Base-by-base conservation (phyloP, 2,797 vertebrate species). In the Phataginus tricuspis region DNA sequence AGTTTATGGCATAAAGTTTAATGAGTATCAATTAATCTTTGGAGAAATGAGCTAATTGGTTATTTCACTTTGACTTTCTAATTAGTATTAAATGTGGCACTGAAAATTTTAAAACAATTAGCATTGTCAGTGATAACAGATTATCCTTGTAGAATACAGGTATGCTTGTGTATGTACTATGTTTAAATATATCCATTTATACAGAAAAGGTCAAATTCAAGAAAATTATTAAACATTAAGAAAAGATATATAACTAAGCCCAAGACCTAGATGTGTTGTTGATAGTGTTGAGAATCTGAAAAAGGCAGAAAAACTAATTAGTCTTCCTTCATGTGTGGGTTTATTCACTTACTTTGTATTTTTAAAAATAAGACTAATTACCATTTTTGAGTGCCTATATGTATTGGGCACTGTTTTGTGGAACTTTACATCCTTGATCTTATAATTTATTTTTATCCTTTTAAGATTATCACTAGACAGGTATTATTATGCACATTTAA, bases 361-460 rank as follows among this genome's bases (percentile, higher is more conserved):
- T 91, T 93, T n/a, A 21, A 51, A 94, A 83, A 37, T 21, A 53
- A 31, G 39, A 49, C 69, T 4, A 77, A 16, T 59, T 78, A 74
- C 8, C 34, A 45, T 31, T 92, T 90, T 85, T 63, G 89, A 21
- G 34, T 66, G 15, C 1, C 15, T 37, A 0, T 61, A 42, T 75
- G 13, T n/a, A 25, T 31, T 21, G 11, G 45, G 12, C 2, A 37
- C 45, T n/a, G 4, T 61, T 88, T 74, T 75, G 31, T 85, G 51
- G 12, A 84, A 64, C n/a, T 87, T 82, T 53, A 37, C 4, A 86
- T n/a, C 21, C 31, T 90, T 84, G 34, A 66, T 84, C 16, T 90
- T 90, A 64, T 59, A 66, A 64, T 79, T 83, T 5, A 25, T 49
- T 78, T 93, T 94, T 90, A 49, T 91, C 74, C 19, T 95, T 92